Base-by-base conservation (phyloP, 2,113 vertebrate species). In the Gobiocypris rarus region DNA sequence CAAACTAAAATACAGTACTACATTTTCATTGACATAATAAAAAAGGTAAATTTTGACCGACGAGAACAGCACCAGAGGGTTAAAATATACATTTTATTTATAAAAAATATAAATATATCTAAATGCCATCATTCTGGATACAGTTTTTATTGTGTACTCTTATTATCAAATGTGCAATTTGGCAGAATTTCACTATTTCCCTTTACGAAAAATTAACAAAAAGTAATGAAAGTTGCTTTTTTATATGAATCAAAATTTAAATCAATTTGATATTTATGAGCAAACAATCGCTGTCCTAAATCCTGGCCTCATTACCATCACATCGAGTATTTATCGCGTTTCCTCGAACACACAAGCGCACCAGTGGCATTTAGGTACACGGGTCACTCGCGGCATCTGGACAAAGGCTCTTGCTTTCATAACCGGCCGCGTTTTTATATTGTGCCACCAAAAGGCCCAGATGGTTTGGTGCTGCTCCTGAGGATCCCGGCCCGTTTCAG, bases 391-490 rank as follows among this genome's bases (percentile, higher is more conserved):
- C 38, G 34, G 28, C 31, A 61, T 59, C 54, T 54, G 41, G 26
- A 38, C 31, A 73, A 58, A 75, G 50, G 24, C 34, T 81, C 59
- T 67, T 17, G 70, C 70, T 82, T 83, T 83, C 48, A 75, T 74
- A 54, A 45, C 45, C 50, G 6, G 9, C 48, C 1, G 43, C 15
- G 11, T 79, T 69, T n/a, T 28, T 54, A 75, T 70, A 80, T 70
- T 59, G 56, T 80, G 45, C 81, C 82, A 87, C 61, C 78, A 76
- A 65, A 82, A 74, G 43, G 77, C 81, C 86, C 86, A 87, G 86
- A 87, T 87, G 84, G 86, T 87, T 85, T 82, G 50, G 78, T 75
- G 75, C 69, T 83, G 67, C 75, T 54, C 28, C 86, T 54, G 86
- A 76, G 75, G 67, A 56, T 75, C 81, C 50, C 15, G 38, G 63